phyloP scores from a whole-genome alignment of 2,888 invertebrate genomes.

The Pachycephus smyrnensis region DNA sequence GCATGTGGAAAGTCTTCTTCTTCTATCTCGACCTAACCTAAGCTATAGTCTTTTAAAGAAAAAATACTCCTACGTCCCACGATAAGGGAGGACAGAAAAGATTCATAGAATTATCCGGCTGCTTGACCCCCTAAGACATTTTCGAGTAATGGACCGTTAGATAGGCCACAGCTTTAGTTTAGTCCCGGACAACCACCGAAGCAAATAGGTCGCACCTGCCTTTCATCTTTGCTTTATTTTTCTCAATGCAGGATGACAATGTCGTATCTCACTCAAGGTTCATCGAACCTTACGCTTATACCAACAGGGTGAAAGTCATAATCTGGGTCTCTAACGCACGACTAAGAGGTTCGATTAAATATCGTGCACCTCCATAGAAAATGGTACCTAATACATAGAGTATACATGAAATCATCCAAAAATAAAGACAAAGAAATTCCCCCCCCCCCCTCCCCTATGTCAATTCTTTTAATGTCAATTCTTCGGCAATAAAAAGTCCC shows the following conservation, averaged over 20 bases:
- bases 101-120: background rate
- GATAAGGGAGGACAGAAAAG: background rate
- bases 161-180: slow-evolving; percentile 19
- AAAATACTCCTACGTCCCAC: background rate
- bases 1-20: background rate
- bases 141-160: background rate
- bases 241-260: slow-evolving; percentile 34
- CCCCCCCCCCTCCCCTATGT: no score
- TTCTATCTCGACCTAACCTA: background rate
- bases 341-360: background rate
- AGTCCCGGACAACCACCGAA: slow-evolving; percentile 23
- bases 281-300: slow-evolving; percentile 23
- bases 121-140: background rate
- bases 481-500: background rate
- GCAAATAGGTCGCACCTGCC: slow-evolving; percentile 42
- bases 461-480: no score
- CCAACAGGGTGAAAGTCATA: slow-evolving; percentile 26
- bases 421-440: background rate
- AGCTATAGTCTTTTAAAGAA: background rate
- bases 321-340: slow-evolving; percentile 10
- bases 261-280: slow-evolving; percentile 24
- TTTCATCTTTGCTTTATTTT: slow-evolving; percentile 21
- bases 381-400: background rate
- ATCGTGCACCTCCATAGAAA: background rate
- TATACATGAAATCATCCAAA: background rate